These are phyloP conservation scores for Bradypodion ventrale DNA, from an alignment of 2,797 vertebrate genomes.

Conservation along the genomic window DNA sequence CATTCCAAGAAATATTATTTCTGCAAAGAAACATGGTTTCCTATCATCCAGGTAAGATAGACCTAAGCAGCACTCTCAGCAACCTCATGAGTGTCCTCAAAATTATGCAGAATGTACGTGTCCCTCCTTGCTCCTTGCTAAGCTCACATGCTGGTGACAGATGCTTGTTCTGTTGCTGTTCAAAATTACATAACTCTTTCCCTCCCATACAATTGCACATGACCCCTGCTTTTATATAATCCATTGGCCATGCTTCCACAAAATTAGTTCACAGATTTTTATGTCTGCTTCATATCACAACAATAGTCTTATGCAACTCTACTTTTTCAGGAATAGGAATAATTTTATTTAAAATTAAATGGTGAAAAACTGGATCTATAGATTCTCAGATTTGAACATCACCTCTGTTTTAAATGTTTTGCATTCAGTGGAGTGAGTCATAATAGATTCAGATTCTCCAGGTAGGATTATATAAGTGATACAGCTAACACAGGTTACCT, in stretches of 20 bases:
- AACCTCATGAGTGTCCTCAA: background rate
- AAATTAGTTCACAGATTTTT: background rate
- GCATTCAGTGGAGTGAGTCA: background rate
- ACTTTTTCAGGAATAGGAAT: background rate
- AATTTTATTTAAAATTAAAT: background rate
- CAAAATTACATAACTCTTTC: background rate
- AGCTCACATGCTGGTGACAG: background rate
- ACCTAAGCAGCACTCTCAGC: too few species aligned
- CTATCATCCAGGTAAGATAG: background rate
- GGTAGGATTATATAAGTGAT: background rate
- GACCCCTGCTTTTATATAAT: background rate
- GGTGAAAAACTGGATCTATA: background rate
- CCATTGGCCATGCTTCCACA: background rate
- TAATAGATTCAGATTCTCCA: slow-evolving; percentile 3
- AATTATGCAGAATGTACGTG: background rate
- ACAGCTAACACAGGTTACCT: background rate
- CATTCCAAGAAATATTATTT: too few species aligned
- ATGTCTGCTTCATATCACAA: background rate
- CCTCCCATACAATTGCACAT: background rate
- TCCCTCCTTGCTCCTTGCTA: background rate
- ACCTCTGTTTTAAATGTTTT: background rate
- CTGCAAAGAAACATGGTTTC: background rate
- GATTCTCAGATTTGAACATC: background rate
- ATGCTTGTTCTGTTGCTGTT: background rate
- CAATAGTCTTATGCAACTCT: background rate